Evolutionary conservation across 2,888 invertebrate species (phyloP), one percentile per base, ranked within the genome.

Genomic region (Oxystoma pomonae): DNA sequence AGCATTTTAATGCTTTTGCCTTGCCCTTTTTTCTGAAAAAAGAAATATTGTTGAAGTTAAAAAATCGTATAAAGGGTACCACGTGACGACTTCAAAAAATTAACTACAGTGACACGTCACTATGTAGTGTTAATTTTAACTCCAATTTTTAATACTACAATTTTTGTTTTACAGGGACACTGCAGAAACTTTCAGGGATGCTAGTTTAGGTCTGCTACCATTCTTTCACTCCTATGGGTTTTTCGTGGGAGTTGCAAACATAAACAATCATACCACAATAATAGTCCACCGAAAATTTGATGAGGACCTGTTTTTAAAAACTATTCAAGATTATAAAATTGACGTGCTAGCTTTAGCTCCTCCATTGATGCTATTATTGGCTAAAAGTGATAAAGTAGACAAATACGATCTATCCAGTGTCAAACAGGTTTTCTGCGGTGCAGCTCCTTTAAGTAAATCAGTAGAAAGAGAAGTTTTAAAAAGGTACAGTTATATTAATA

Each of bases 341-440:
- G 84, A 86, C 63, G 81, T 86, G 77, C 82, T 88, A 1, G 86
- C 87, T 16, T 78, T 92, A 67, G 94, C 94, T 2, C 94, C 95
- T 0, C 93, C 94, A 0, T 81, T 95, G 51, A 86, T 92, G 75
- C 86, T 93, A 20, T 91, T 93, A 76, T 78, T 95, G 63, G 90
- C 91, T 0, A 93, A 94, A 78, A 87, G 90, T 75, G 90, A 92
- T 0, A 80, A 90, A 57, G 88, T 94, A 2, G 81, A 85, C n/a
- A 84, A 89, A 65, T 93, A 89, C 73, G 88, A 95, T 77, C 80
- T 95, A 62, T 86, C 88, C 0, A 87, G 86, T 3, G 75, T 94
- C 0, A 83, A 85, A 69, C 83, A 84, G 55, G 81, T 93, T 57
- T 83, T 88, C 75, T 87, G 87, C 72, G 94, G 91, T 0, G 94